These are phyloP conservation scores for Drosophila arizonae DNA, from an alignment of 1,140 invertebrate genomes.

Conservation along the genomic window DNA sequence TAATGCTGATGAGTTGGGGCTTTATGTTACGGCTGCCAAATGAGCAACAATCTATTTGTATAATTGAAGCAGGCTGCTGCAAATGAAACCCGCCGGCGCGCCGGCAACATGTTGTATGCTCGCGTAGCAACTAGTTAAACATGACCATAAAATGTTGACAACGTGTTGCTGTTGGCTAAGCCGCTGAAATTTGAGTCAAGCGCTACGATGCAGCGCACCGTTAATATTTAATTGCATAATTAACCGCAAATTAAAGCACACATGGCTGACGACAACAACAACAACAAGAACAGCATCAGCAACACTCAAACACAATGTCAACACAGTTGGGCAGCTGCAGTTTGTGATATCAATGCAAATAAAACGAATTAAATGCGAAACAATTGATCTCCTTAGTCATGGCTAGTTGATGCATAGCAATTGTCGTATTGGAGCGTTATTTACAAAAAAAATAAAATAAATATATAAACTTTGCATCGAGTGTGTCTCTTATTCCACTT, in stretches of 20 bases:
- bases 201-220: slow-evolving; percentile 58
- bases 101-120: background rate
- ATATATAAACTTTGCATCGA: background rate
- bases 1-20: slow-evolving; percentile 23
- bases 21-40: slow-evolving; percentile 30
- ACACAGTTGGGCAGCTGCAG: slow-evolving; percentile 52
- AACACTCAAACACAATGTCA: slow-evolving; percentile 37
- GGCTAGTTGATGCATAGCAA: background rate
- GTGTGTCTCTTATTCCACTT: slow-evolving; percentile 4
- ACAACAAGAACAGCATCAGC: background rate
- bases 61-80: slow-evolving; percentile 39
- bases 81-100: background rate
- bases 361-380: slow-evolving; percentile 7
- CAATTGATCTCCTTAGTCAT: slow-evolving; percentile 11
- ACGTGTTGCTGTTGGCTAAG: slow-evolving; percentile 31
- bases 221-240: slow-evolving; percentile 78
- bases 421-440: background rate
- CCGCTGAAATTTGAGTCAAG: slow-evolving; percentile 35
- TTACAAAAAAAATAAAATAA: too few species aligned
- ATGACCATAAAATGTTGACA: slow-evolving; percentile 50
- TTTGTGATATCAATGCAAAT: slow-evolving; percentile 11
- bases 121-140: slow-evolving; percentile 18
- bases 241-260: slow-evolving; percentile 75
- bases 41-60: slow-evolving; percentile 43
- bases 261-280: slow-evolving; percentile 46